A percentile compares a stretch with the other conserved stretches of the same genome.
Conservation (phyloP, 2,797 vertebrate genomes). For the Otolemur crassicaudatus region DNA sequence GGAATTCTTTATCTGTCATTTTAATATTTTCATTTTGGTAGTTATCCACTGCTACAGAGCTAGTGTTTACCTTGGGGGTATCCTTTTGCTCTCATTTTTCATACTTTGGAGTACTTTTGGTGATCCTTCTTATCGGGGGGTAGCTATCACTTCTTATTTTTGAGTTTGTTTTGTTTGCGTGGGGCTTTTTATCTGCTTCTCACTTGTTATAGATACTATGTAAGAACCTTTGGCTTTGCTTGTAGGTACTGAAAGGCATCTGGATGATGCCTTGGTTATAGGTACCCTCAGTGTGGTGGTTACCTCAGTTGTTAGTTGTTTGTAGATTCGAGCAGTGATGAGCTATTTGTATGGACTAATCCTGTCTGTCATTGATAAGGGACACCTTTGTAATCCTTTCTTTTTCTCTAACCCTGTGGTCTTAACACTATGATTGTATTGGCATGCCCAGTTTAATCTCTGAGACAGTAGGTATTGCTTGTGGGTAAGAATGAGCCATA, state of each 20-base stretch:
- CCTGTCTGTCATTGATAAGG: neutral
- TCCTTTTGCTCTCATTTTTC: neutral
- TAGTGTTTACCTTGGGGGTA: neutral
- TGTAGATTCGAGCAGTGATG: neutral
- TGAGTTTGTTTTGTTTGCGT: neutral
- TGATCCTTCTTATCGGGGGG: neutral
- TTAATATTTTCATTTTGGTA: neutral
- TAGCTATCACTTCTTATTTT: neutral
- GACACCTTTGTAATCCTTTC: neutral
- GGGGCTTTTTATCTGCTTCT: too few species aligned
- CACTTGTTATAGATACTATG: neutral
- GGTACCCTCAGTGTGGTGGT: neutral
- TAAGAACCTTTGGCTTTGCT: neutral
- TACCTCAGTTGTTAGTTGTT: neutral
- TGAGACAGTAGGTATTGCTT: neutral
- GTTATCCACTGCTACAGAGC: neutral
- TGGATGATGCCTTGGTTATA: neutral
- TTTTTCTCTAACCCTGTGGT: neutral
- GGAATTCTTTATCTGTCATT: neutral
- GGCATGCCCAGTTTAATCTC: neutral
- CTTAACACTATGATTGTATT: neutral
- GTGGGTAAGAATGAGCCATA: neutral
- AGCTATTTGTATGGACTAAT: neutral
- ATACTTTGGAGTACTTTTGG: neutral
- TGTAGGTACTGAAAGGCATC: neutral